phyloP scores from a whole-genome alignment of 2,888 invertebrate genomes.

The Ypsolopha sequella region DNA sequence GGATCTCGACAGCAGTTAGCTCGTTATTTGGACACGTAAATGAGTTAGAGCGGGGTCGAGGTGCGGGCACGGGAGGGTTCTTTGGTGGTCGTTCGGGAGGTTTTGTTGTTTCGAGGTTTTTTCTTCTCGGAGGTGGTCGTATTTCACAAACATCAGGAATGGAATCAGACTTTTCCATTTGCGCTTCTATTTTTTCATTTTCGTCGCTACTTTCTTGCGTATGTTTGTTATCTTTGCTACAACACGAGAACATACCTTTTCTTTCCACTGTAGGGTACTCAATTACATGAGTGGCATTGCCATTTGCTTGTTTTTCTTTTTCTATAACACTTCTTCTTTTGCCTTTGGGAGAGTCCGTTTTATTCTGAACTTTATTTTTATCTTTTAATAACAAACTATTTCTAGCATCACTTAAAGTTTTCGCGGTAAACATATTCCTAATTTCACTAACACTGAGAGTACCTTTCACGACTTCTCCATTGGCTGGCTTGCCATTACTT shows the following conservation, averaged over 20 bases:
- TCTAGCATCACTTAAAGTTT: slow-evolving; percentile 61
- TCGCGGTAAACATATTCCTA: slow-evolving; percentile 62
- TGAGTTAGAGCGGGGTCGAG: slow-evolving; percentile 70
- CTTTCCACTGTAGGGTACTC: slow-evolving; percentile 81
- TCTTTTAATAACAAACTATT: slow-evolving; percentile 63
- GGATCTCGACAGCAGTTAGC: slow-evolving; percentile 50
- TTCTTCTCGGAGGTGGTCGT: slow-evolving; percentile 74
- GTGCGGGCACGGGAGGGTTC: slow-evolving; percentile 57
- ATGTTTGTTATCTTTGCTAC: slow-evolving; percentile 69
- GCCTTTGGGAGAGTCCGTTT: slow-evolving; percentile 56
- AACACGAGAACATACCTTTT: slow-evolving; percentile 80
- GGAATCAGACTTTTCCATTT: slow-evolving; percentile 49
- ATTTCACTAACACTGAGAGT: slow-evolving; percentile 69
- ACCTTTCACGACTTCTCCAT: slow-evolving; percentile 67
- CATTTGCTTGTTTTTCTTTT: slow-evolving; percentile 56
- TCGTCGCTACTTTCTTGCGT: slow-evolving; percentile 64
- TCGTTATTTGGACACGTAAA: slow-evolving; percentile 59
- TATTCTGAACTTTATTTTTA: slow-evolving; percentile 42
- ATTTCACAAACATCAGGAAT: slow-evolving; percentile 64
- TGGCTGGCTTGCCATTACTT: slow-evolving; percentile 30
- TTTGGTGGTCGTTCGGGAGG: slow-evolving; percentile 80
- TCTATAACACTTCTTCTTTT: slow-evolving; percentile 51
- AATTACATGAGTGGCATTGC: slow-evolving; percentile 67
- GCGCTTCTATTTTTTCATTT: slow-evolving; percentile 40
- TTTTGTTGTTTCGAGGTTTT: slow-evolving; percentile 63